Base-by-base conservation (phyloP, 2,113 vertebrate genomes). In the Alexandromys fortis region DNA sequence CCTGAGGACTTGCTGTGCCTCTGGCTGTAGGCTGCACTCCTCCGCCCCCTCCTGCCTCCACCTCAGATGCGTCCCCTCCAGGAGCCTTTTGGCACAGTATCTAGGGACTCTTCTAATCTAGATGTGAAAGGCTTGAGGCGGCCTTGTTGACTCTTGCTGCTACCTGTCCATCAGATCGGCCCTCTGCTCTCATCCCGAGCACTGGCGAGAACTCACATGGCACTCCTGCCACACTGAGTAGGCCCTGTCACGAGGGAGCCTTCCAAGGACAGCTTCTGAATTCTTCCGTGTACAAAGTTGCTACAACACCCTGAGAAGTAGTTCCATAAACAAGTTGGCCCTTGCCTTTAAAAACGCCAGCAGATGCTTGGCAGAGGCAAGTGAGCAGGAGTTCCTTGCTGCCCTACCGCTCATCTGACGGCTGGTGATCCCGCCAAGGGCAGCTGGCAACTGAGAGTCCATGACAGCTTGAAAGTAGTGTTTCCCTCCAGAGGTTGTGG, bases 401-500 rank as follows among this genome's bases (percentile, higher is more conserved):
- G 28, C 65, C 67, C 72, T 77, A 33, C 45, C 67, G 73, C 17
- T 75, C 67, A 19, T 82, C 58, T 28, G 7, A 72, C 77, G 65
- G 45, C 38, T 33, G 52, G 21, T 12, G 5, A 47, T 22, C 1
- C 86, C 28, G 10, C 45, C 42, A 61, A 68, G 52, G 88, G 55
- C 55, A 58, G 5, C 55, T 52, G 47, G 89, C 95, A 45, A 77
- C 1, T 21, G 68, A 86, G 58, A 95, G 77, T 94, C 96, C 82
- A 55, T 76, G 92, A 90, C 92, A 94, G 95, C 90, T 88, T 92
- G 82, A 94, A 96, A 97, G 87, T 38, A 65, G 65, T 55, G 92
- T 82, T 68, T 93, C 88, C 86, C 91, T 89, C 91, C 73, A 77
- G 47, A 70, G 68, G 97, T 95, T 72, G 96, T 91, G 4, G 72